These are phyloP conservation scores for Tylochromis polylepis DNA, from an alignment of 2,113 vertebrate species.

Conservation along the genomic window DNA sequence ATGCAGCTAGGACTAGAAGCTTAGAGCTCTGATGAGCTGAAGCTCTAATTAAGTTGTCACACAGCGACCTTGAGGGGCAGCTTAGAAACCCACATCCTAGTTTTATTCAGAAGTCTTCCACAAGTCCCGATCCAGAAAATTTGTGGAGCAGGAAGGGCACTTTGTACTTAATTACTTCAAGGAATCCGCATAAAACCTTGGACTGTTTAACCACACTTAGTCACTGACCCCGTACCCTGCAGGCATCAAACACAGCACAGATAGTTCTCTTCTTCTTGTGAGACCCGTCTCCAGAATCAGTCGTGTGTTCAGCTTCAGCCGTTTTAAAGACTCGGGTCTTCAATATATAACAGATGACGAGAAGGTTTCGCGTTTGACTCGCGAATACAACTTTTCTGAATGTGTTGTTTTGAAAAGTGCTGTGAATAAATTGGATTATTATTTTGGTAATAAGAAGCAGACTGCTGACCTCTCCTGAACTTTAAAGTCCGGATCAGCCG, in stretches of 20 bases:
- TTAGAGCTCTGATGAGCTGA: constrained; percentile 1
- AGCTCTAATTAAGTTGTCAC: constrained; percentile 31
- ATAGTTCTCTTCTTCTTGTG: neutral
- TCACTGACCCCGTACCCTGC: neutral
- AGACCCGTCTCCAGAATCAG: neutral
- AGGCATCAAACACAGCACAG: constrained; percentile 9
- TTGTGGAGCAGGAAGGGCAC: neutral
- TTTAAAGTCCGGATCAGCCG: neutral
- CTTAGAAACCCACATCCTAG: constrained; percentile 38
- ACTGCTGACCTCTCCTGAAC: neutral
- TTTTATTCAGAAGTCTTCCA: constrained; percentile 40
- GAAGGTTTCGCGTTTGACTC: neutral
- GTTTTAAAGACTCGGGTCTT: neutral
- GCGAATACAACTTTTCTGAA: neutral
- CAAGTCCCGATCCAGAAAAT: constrained; percentile 45
- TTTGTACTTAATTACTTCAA: constrained; percentile 52
- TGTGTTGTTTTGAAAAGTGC: neutral
- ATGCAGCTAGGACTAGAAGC: neutral
- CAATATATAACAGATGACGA: neutral
- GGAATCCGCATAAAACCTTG: constrained; percentile 35
- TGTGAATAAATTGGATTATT: neutral
- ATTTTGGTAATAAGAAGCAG: neutral
- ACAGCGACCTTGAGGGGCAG: constrained; percentile 8
- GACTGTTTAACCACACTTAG: constrained; percentile 27
- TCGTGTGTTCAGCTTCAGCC: neutral